Percentiles rank a stretch among this genome's conserved stretches.
phyloP scores from a whole-genome alignment of 2,888 invertebrate species.

The Hybos culiciformis region DNA sequence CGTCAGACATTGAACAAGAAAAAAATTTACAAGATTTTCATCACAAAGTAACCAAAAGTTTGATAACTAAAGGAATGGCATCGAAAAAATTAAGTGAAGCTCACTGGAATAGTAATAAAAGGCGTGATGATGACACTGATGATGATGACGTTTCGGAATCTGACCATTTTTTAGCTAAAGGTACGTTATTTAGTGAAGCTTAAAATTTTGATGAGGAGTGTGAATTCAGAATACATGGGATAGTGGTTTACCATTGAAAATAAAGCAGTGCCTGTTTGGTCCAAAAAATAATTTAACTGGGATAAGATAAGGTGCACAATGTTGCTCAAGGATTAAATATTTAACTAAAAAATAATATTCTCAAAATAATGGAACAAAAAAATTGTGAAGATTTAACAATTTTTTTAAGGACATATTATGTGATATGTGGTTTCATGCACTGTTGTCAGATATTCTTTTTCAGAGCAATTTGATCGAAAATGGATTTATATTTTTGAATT shows the following conservation, averaged over 20 bases:
- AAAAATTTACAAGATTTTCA: conserved; percentile 22
- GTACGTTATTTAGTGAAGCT: conserved; percentile 25
- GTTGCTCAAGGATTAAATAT: neutral
- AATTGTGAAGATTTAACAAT: no score
- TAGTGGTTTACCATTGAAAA: neutral
- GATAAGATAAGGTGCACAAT: neutral
- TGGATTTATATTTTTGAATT: no score
- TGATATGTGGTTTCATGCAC: no score
- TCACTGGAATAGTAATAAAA: conserved; percentile 26
- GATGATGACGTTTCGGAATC: conserved; percentile 65
- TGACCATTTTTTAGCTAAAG: conserved; percentile 65
- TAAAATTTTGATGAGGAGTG: neutral
- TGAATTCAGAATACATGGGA: neutral
- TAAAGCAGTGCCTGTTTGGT: neutral
- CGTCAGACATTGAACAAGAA: conserved; percentile 33
- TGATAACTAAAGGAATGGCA: conserved; percentile 23
- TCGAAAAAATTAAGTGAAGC: conserved; percentile 29
- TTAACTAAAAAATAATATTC: neutral
- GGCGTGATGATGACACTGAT: conserved; percentile 58
- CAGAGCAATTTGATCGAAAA: no score
- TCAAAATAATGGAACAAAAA: neutral
- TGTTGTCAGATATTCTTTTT: no score
- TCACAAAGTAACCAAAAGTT: conserved; percentile 13
- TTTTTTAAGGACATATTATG: no score
- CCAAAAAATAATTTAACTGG: neutral